A percentile compares a stretch with the other conserved stretches of the same genome.
These are phyloP conservation scores for Meandrusa payeni DNA, from an alignment of 2,888 invertebrate species.

Conservation along the genomic window DNA sequence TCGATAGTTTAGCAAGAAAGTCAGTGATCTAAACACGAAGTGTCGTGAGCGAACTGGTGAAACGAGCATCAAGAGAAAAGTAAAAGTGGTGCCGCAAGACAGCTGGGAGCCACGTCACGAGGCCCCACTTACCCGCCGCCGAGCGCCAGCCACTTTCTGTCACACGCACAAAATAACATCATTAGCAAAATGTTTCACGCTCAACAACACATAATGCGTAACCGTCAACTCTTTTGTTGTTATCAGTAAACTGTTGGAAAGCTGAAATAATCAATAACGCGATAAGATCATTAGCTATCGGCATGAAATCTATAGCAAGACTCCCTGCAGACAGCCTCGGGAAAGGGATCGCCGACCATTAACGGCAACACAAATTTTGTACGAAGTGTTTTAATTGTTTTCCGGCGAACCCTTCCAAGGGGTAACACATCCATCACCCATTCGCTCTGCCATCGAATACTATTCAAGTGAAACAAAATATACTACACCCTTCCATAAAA, in stretches of 20 bases:
- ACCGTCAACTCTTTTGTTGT: conserved; percentile 62
- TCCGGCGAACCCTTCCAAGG: conserved; percentile 49
- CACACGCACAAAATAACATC: conserved; percentile 28
- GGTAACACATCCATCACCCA: conserved; percentile 60
- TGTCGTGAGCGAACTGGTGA: conserved; percentile 28
- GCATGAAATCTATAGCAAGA: conserved; percentile 44
- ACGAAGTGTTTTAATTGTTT: conserved; percentile 69
- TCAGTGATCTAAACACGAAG: conserved; percentile 8
- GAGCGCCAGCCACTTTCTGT: conserved; percentile 14
- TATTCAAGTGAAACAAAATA: conserved; percentile 37
- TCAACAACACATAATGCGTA: conserved; percentile 24
- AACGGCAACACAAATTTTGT: conserved; percentile 48
- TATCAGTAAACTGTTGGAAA: conserved; percentile 22
- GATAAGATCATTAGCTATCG: conserved; percentile 71
- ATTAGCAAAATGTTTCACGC: conserved; percentile 36
- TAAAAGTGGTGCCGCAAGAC: conserved; percentile 64
- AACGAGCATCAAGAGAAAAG: conserved; percentile 61
- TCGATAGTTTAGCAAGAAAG: conserved; percentile 9
- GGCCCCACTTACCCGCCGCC: conserved; percentile 6
- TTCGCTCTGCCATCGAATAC: conserved; percentile 58
- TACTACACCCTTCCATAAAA: conserved; percentile 22
- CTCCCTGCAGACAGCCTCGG: conserved; percentile 52
- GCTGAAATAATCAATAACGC: conserved; percentile 42
- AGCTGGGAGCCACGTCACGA: conserved; percentile 38
- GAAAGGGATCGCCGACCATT: conserved; percentile 38